Evolutionary conservation across 2,797 vertebrate genomes (phyloP).

Genomic region (Monodelphis domestica): DNA sequence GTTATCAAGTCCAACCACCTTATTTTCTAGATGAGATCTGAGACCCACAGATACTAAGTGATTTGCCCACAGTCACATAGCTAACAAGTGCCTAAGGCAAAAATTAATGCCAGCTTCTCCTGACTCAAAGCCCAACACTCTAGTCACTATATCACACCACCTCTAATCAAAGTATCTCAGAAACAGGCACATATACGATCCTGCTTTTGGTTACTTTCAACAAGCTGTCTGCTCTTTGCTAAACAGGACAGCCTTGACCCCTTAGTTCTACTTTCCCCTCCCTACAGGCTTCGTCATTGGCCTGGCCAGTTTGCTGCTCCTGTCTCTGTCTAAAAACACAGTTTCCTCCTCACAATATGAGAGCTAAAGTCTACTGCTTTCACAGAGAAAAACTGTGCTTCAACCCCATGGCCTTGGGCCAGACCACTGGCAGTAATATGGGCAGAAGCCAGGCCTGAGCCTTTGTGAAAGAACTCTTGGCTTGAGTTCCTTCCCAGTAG

Average conservation of each 20-base stretch:
- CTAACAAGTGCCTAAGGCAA: not conserved
- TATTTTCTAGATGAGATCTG: not conserved
- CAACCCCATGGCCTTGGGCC: constrained; percentile 64
- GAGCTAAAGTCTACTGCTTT: not conserved
- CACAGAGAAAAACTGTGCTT: constrained; percentile 59
- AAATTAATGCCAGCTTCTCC: not conserved
- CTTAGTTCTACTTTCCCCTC: constrained; percentile 13
- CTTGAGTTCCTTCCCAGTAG: constrained; percentile 46
- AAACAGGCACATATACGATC: not conserved
- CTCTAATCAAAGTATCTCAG: constrained; percentile 2
- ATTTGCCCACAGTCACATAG: not conserved
- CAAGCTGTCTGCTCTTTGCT: constrained; percentile 13
- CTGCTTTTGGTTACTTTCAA: constrained; percentile 16
- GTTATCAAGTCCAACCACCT: not conserved
- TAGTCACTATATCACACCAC: not conserved
- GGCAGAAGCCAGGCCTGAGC: constrained; percentile 36
- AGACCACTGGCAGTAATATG: constrained; percentile 49
- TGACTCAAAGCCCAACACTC: not conserved
- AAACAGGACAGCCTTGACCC: not conserved
- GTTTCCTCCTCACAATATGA: not conserved
- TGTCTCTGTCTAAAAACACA: constrained; percentile 63
- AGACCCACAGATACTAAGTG: not conserved
- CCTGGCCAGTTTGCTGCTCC: constrained; percentile 51
- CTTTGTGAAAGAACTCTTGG: constrained; percentile 25
- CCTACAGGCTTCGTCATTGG: constrained; percentile 34